Conservation (phyloP, 2,113 vertebrate species). For the Pelusios castaneus region DNA sequence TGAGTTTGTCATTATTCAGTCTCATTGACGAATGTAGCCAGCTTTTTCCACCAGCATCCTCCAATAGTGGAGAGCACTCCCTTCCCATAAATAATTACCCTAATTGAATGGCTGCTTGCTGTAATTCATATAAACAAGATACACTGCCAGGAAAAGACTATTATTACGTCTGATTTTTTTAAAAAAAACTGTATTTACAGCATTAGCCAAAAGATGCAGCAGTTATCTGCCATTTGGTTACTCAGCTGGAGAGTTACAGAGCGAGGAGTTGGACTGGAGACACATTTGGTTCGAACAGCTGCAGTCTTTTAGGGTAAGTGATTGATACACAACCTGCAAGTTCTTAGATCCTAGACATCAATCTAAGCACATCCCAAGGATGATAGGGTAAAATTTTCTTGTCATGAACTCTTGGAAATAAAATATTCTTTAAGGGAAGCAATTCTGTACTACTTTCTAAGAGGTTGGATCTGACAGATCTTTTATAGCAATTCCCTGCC, state of each 20-base stretch:
- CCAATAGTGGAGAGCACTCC: background rate
- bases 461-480: background rate
- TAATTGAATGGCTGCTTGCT: background rate
- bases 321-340: background rate
- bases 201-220: rapidly evolving
- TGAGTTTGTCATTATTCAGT: rapidly evolving
- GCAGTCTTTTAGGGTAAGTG: background rate
- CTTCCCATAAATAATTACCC: background rate
- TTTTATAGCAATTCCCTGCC: background rate
- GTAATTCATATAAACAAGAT: slow-evolving; percentile 11
- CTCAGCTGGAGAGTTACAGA: background rate
- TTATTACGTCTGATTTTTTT: background rate
- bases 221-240: background rate
- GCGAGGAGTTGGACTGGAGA: background rate
- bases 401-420: rapidly evolving
- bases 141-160: background rate
- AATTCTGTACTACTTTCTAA: background rate
- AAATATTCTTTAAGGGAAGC: rapidly evolving
- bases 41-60: background rate
- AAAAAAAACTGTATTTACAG: background rate
- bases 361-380: rapidly evolving
- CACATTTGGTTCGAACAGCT: background rate
- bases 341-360: background rate
- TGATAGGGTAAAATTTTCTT: background rate
- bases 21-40: rapidly evolving